Evolutionary conservation across 2,888 invertebrate species (phyloP).

Genomic region (Meliscaeva auricollis): DNA sequence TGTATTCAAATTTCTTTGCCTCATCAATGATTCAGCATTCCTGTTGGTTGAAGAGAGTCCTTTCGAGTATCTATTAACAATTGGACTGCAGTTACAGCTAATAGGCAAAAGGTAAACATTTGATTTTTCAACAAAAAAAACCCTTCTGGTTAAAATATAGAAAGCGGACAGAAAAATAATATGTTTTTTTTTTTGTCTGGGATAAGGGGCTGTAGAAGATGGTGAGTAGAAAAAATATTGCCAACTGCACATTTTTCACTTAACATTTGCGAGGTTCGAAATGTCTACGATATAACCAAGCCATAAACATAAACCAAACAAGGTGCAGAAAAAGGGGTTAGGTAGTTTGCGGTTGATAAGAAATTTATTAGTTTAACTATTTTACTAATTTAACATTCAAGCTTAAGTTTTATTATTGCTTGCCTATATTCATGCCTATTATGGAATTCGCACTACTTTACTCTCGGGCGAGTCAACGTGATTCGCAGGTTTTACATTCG

Average conservation of each 20-base stretch:
- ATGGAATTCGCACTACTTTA: no score
- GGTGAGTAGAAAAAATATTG: neutral
- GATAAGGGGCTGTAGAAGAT: neutral
- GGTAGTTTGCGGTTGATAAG: no score
- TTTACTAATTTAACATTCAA: no score
- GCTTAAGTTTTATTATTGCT: no score
- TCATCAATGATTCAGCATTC: conserved; percentile 64
- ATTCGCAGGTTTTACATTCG: no score
- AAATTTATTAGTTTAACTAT: no score
- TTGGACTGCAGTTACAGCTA: conserved; percentile 50
- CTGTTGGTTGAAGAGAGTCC: conserved; percentile 17
- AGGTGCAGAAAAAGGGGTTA: no score
- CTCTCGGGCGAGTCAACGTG: no score
- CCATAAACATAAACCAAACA: no score
- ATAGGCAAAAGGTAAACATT: conserved; percentile 68
- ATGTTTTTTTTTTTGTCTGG: neutral
- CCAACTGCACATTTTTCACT: conserved; percentile 2
- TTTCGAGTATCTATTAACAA: conserved; percentile 53
- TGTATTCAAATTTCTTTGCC: conserved; percentile 49
- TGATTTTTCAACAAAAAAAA: conserved; percentile 47
- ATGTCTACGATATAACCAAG: no score
- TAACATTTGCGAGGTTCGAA: no score
- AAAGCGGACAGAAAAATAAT: neutral
- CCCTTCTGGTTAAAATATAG: conserved; percentile 5
- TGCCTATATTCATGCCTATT: no score